These are phyloP conservation scores for Aptenodytes forsteri DNA, from an alignment of 2,113 vertebrate genomes.

Conservation along the genomic window DNA sequence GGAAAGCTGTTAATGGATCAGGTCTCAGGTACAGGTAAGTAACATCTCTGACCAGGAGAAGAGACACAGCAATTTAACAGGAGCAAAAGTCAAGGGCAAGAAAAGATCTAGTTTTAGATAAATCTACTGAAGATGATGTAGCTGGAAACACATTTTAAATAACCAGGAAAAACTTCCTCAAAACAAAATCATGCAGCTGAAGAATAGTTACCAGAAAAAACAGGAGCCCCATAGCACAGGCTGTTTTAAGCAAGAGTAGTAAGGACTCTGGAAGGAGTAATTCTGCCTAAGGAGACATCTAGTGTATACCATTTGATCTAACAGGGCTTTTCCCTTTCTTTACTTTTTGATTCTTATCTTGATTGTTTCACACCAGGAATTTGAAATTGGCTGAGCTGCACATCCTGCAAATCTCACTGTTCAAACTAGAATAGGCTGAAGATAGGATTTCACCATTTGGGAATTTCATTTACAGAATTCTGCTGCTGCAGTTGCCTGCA, in stretches of 20 bases:
- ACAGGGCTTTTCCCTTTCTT: conserved; percentile 1
- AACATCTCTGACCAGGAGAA: background rate
- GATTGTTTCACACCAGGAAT: conserved; percentile 23
- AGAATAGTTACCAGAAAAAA: background rate
- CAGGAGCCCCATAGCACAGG: too few species aligned
- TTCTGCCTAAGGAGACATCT: background rate
- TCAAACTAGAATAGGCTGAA: background rate
- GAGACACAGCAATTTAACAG: background rate
- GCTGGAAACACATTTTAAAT: background rate
- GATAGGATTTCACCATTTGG: background rate
- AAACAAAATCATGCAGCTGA: background rate
- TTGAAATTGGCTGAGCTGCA: background rate
- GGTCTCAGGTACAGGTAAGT: background rate
- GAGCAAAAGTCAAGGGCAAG: background rate
- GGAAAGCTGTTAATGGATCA: background rate
- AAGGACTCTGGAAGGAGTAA: background rate
- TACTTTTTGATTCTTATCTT: conserved; percentile 35
- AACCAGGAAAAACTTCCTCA: background rate
- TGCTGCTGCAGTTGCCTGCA: background rate
- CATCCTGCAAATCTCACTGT: background rate
- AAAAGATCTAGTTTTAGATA: background rate
- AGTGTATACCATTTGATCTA: background rate
- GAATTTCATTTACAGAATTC: background rate
- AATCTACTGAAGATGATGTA: background rate
- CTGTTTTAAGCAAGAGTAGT: background rate